Conservation (phyloP, 2,797 vertebrate genomes). For the Catharus ustulatus region DNA sequence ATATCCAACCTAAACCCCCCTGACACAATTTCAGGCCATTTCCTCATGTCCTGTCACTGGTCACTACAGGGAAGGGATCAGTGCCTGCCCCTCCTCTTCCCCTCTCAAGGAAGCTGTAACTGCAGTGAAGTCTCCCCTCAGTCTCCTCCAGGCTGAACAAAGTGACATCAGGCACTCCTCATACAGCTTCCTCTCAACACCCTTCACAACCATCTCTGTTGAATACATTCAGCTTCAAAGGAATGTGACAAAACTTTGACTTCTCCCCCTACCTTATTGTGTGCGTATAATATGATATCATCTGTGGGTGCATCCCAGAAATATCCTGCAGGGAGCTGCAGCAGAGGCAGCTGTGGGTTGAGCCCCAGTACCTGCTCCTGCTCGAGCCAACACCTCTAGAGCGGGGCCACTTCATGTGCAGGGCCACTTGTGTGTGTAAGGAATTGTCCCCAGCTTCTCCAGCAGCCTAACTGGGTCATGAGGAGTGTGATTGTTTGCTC, state of each 20-base stretch:
- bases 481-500: conserved; percentile 4
- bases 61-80: background rate
- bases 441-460: background rate
- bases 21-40: background rate
- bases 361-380: accelerated
- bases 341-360: background rate
- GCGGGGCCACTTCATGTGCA: background rate
- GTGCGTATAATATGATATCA: accelerated
- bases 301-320: background rate
- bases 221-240: background rate
- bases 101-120: accelerated
- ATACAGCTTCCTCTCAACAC: accelerated
- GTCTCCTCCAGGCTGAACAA: background rate
- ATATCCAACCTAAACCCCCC: background rate
- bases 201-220: background rate
- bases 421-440: background rate
- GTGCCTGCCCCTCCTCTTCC: background rate
- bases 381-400: background rate
- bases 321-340: background rate
- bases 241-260: background rate
- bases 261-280: background rate
- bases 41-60: background rate
- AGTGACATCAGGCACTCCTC: background rate
- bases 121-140: background rate
- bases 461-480: conserved; percentile 10